Evolutionary conservation across 2,888 invertebrate species (phyloP), one percentile per base, ranked within the genome.

Genomic region (Molanna angustata): DNA sequence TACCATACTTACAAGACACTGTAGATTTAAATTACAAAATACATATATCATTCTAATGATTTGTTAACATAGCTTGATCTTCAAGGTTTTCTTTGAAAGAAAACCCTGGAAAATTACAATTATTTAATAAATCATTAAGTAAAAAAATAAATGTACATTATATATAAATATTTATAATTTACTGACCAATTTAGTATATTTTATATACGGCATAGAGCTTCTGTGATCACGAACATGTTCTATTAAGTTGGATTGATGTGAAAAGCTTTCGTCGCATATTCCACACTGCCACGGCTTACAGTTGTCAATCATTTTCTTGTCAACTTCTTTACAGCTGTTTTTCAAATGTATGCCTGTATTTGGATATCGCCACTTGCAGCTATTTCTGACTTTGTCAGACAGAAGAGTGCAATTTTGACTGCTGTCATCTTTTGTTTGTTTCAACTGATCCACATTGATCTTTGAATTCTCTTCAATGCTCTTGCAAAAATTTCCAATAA

Each of bases 271-370:
- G 41, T 59, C 59, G 21, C 59, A 59, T 35, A 59, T 52, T 21
- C 59, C 59, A 35, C 59, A 59, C 37, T 56, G 59, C 59, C 59
- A 59, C 4, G 56, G 56, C 16, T 59, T 54, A 14, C 53, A 37
- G 27, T 51, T 56, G 37, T 52, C 49, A 4, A 40, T 39, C 14
- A 48, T 54, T 33, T 53, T 55, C 7, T 47, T 20, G 13, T 48
- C 52, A 2, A 46, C 49, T 44, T 58, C 58, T 14, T 55, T 53
- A 17, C 58, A 58, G 27, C 58, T 58, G 19, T 49, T 55, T 35
- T 58, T 58, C 52, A 56, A 17, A 41, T 52, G 50, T 14, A 49
- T 43, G 20, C 44, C 49, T 2, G 52, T 50, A 35, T 55, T 56
- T 11, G 49, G 53, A 39, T 58, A 49, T 13, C 51, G 48, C 58